Percentiles rank a stretch among this genome's conserved stretches.
Conservation (phyloP, 2,113 vertebrate genomes). For the Dendrocopos noguchii region DNA sequence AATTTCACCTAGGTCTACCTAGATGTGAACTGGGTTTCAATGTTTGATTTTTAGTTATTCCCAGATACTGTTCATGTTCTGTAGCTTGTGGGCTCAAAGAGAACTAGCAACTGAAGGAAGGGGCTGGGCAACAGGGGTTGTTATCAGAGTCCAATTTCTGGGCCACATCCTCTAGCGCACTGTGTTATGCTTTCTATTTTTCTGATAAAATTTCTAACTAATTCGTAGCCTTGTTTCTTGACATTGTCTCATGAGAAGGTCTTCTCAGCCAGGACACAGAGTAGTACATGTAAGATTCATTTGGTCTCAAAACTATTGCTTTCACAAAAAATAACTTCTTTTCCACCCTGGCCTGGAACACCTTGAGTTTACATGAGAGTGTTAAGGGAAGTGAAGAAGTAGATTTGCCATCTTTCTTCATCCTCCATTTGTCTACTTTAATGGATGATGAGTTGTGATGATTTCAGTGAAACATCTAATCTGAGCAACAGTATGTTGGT, state of each 20-base stretch:
- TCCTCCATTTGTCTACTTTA: neutral
- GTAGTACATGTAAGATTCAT: neutral
- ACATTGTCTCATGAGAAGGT: neutral
- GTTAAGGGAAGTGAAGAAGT: neutral
- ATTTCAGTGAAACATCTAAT: neutral
- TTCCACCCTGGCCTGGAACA: neutral
- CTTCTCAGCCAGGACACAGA: neutral
- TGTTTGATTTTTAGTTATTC: neutral
- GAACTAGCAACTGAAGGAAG: neutral
- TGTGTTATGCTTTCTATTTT: neutral
- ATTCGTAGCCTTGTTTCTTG: neutral
- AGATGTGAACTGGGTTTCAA: neutral
- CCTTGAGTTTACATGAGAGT: neutral
- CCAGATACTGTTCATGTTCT: neutral
- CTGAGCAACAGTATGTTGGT: neutral
- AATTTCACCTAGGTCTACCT: neutral
- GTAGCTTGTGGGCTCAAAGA: neutral
- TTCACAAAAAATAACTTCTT: neutral
- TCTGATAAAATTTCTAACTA: neutral
- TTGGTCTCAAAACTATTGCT: neutral
- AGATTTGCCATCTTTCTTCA: neutral
- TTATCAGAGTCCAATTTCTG: neutral
- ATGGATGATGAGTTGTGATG: neutral
- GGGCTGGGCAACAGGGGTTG: accelerated
- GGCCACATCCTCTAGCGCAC: neutral